Conservation (phyloP, 2,888 invertebrate species). For the Nasonovia ribisnigri region DNA sequence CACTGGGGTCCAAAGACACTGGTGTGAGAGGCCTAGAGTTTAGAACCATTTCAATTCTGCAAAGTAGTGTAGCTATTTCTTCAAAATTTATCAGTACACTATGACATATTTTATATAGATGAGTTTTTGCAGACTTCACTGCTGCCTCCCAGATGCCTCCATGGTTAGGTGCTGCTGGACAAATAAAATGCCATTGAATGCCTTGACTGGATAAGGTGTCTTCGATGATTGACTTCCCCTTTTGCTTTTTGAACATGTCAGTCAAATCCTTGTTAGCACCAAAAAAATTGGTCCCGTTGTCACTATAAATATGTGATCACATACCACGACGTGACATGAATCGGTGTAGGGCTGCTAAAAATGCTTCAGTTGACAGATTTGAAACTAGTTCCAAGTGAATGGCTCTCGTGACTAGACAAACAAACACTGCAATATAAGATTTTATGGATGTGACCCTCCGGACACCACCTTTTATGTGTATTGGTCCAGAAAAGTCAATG, state of each 20-base stretch:
- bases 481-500: background rate
- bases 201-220: no score
- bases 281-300: slow-evolving; percentile 3
- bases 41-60: slow-evolving; percentile 68
- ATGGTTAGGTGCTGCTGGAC: no score
- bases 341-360: background rate
- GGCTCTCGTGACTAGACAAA: background rate
- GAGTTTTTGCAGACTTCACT: no score
- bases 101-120: no score
- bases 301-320: background rate
- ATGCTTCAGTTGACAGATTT: background rate
- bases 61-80: slow-evolving; percentile 66
- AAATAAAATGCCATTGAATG: no score
- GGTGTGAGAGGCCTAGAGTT: slow-evolving; percentile 68
- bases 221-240: no score
- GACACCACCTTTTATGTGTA: background rate
- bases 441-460: background rate
- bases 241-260: background rate
- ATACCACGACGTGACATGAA: background rate
- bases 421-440: background rate
- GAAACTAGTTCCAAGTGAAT: background rate
- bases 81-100: no score
- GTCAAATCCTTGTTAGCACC: background rate
- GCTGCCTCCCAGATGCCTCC: no score
- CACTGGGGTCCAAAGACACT: slow-evolving; percentile 66